Conservation (phyloP, 2,888 invertebrate species). For the Trileptium ribeirensis region DNA sequence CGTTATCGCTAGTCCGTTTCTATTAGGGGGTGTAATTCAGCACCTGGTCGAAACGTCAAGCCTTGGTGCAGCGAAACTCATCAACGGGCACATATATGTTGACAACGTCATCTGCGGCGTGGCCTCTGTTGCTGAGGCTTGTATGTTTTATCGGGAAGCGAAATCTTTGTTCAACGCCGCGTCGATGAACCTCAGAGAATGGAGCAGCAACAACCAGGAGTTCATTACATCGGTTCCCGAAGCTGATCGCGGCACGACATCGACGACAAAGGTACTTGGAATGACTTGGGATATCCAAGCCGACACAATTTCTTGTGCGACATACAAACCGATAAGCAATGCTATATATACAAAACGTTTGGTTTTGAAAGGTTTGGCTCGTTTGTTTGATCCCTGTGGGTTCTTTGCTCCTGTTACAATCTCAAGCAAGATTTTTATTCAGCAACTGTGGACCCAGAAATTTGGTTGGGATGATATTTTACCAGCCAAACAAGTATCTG, state of each 20-base stretch:
- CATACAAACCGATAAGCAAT: background rate
- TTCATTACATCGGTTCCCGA: background rate
- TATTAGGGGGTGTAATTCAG: background rate
- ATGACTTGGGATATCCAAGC: background rate
- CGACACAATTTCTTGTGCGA: slow-evolving; percentile 6
- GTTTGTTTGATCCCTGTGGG: background rate
- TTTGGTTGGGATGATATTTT: background rate
- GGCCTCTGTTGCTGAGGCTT: background rate
- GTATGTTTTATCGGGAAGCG: background rate
- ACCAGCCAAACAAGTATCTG: background rate
- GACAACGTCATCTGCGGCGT: background rate
- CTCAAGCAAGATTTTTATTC: background rate
- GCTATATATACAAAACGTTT: background rate
- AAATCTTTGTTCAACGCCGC: background rate
- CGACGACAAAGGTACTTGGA: background rate
- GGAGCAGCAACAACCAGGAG: background rate
- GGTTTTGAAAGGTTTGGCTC: background rate
- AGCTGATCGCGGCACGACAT: background rate
- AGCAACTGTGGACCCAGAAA: background rate
- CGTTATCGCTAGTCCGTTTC: slow-evolving; percentile 7
- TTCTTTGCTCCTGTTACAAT: slow-evolving; percentile 1
- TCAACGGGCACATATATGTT: background rate
- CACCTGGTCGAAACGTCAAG: background rate
- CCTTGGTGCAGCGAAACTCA: background rate
- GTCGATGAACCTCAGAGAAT: slow-evolving; percentile 1